Base-by-base conservation (phyloP, 2,888 invertebrate species). In the Epistrophe eligans region DNA sequence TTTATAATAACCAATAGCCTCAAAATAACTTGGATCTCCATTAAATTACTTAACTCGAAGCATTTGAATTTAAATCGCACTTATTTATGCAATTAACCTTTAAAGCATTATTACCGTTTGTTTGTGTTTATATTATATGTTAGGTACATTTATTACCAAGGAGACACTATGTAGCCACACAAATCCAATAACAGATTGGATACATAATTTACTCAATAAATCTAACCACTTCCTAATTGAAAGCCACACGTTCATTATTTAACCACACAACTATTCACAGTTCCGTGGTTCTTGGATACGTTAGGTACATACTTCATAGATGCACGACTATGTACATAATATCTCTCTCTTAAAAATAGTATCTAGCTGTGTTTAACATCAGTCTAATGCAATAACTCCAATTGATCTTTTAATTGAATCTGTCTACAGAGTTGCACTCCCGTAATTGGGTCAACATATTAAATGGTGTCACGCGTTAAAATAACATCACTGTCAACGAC, bases 381-480 rank as follows among this genome's bases (percentile, higher is more conserved):
- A 71, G 79, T 45, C 84, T 38, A 79, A 79, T 71, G 62, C 84
- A 84, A 76, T 67, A 77, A 84, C 67, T 72, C 48, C 80, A 72
- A 77, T 80, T 77, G 60, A 84, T 67, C 58, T 66, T 40, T 66
- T 80, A 77, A 80, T 77, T 80, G 52, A 71, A 84, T 72, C 66
- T 45, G 72, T 72, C 38, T 71, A 8, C 24, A 24, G 24, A 48
- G 48, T 57, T 71, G 57, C 40, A 67, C 50, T 55, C 32, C 11
- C 24, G 73, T 73, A 77, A 85, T 85, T 85, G 48, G 84, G 84
- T 85, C 84, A 81, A 58, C 64, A 77, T n/a, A n/a, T 52, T 79
- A 76, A 76, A 50, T 38, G 35, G 72, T 81, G 84, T 62, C 77
- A 85, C 77, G 60, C 72, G 45, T 81, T 50, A 15, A 10, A 85